Base-by-base conservation (phyloP, 2,113 vertebrate species). In the Eurypyga helias region DNA sequence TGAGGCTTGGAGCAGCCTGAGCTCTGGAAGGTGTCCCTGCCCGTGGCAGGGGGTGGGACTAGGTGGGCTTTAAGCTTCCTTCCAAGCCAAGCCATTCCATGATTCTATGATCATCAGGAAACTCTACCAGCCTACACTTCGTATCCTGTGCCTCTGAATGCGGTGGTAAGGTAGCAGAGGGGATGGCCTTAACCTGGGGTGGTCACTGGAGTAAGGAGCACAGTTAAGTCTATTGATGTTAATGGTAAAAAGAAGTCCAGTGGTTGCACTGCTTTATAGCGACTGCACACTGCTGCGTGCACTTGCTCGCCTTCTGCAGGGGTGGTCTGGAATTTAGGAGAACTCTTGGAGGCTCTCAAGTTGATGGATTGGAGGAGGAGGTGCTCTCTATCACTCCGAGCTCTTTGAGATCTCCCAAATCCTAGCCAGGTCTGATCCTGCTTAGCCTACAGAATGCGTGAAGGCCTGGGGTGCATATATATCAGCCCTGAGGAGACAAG, bases 391-490 rank as follows among this genome's bases (percentile, higher is more conserved):
- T 48, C 34, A 6, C 49, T 34, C 25, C 57, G 45, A 72, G 28
- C n/a, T 49, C 34, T 54, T 72, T 41, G 52, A 33, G 29, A 14
- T 36, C 7, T 89, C 19, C 31, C 34, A n/a, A 38, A 19, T 49
- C 58, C 66, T 7, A 5, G 31, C 34, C 1, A 2, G 20, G 38
- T 55, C 61, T 28, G 33, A 28, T 65, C 28, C 62, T 41, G 26
- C 49, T 38, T 48, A 64, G 58, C 72, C 83, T 13, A 2, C 16
- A 17, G 55, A 43, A 61, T 31, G 41, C 1, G 1, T 20, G 13
- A 12, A 45, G 41, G 21, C 11, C 2, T 4, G 12, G 18, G 81
- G 14, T 17, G 34, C 25, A 9, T 1, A 0, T 34, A 3, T 13
- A 4, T 12, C 55, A 14, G 31, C 28, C 58, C 54, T 34, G 64